These are phyloP conservation scores for Synanceia verrucosa DNA, from an alignment of 2,797 vertebrate genomes.

Conservation along the genomic window DNA sequence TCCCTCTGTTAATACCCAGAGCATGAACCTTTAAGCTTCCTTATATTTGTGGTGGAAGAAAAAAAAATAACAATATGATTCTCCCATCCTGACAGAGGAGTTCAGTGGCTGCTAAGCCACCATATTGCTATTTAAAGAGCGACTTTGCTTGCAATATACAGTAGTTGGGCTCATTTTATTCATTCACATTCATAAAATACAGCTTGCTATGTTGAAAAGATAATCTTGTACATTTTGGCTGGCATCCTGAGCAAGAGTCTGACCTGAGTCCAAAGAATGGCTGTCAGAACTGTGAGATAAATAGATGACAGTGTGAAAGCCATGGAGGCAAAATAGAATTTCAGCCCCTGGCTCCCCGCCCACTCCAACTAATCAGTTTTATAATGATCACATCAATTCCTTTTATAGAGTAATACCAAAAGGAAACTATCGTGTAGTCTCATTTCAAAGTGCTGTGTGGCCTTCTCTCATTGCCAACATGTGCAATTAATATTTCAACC, in stretches of 20 bases:
- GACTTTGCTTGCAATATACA: conserved; percentile 54
- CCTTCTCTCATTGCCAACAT: conserved; percentile 24
- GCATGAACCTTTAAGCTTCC: conserved; percentile 78
- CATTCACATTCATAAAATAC: conserved; percentile 57
- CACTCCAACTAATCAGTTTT: conserved; percentile 43
- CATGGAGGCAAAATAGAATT: conserved; percentile 47
- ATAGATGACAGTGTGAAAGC: conserved; percentile 32
- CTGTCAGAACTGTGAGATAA: conserved; percentile 31
- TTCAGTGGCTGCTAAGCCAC: conserved; percentile 68
- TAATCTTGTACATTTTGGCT: conserved; percentile 63
- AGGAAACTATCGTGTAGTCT: conserved; percentile 16
- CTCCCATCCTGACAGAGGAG: conserved; percentile 56
- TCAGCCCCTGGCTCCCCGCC: conserved; percentile 17
- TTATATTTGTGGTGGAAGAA: conserved; percentile 53
- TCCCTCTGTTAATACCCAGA: conserved; percentile 76
- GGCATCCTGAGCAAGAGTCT: conserved; percentile 47
- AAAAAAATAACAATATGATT: conserved; percentile 71
- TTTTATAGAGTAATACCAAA: conserved; percentile 33
- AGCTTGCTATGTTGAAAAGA: conserved; percentile 55
- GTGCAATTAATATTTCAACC: conserved; percentile 38
- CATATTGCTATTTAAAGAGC: conserved; percentile 64
- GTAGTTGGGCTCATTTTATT: conserved; percentile 52
- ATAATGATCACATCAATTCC: conserved; percentile 51
- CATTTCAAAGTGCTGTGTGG: conserved; percentile 25
- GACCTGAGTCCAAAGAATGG: conserved; percentile 51